Evolutionary conservation across 2,888 invertebrate genomes (phyloP).

Genomic region (Limnephilus marmoratus): DNA sequence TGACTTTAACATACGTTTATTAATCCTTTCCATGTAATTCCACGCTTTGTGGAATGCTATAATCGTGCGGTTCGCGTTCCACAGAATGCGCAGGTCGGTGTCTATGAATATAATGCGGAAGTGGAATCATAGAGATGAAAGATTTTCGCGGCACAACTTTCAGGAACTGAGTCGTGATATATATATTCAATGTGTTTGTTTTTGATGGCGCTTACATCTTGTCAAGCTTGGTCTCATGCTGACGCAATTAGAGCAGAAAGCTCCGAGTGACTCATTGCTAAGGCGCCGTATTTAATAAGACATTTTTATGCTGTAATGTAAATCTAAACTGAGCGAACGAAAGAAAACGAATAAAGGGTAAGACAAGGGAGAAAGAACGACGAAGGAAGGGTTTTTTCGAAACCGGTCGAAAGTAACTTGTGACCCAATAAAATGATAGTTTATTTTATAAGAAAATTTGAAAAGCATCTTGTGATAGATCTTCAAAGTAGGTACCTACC

Average conservation of each 20-base stretch:
- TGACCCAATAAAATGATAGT: no score
- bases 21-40: background rate
- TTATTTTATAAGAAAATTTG: no score
- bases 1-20: background rate
- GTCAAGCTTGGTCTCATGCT: background rate
- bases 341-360: no score
- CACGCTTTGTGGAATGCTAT: background rate
- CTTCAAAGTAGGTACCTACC: no score
- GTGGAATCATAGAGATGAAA: background rate
- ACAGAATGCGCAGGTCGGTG: background rate
- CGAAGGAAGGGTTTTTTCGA: background rate
- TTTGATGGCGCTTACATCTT: background rate
- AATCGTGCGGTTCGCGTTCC: background rate
- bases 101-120: constrained; percentile 2
- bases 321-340: background rate
- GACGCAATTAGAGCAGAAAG: background rate
- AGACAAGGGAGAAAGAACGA: no score
- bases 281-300: no score
- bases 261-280: background rate
- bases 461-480: no score
- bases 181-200: background rate
- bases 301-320: background rate
- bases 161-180: background rate
- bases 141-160: background rate
- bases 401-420: background rate